Evolutionary conservation across 2,113 vertebrate genomes (phyloP).

Genomic region (Morone saxatilis): DNA sequence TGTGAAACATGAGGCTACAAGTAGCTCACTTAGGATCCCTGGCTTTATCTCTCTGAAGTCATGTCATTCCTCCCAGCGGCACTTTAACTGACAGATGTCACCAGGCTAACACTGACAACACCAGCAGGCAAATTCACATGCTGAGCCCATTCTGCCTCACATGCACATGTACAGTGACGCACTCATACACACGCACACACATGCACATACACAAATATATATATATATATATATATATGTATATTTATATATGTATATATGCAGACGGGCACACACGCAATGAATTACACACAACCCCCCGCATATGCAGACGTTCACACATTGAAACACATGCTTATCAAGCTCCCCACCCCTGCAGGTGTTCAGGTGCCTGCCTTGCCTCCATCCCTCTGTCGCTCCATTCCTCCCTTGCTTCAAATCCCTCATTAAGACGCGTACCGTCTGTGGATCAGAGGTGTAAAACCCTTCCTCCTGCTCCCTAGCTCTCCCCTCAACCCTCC

Average conservation of each 20-base stretch:
- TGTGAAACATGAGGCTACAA: conserved; percentile 35
- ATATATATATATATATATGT: not conserved
- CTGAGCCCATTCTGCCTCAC: conserved; percentile 28
- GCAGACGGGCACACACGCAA: conserved; percentile 34
- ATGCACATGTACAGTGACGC: conserved; percentile 21
- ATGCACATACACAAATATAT: not conserved
- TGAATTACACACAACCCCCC: conserved; percentile 40
- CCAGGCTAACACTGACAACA: conserved; percentile 43
- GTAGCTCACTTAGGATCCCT: conserved; percentile 30
- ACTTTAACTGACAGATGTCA: conserved; percentile 52
- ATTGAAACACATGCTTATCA: conserved; percentile 73
- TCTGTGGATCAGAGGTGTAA: conserved; percentile 80
- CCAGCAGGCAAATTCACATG: conserved; percentile 46
- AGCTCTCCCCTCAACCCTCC: conserved; percentile 58
- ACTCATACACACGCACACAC: conserved; percentile 45
- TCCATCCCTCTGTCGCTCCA: conserved; percentile 60
- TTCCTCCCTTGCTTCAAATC: conserved; percentile 71
- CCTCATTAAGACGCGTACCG: conserved; percentile 77
- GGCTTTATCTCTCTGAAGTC: conserved; percentile 39
- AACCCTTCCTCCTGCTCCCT: conserved; percentile 71
- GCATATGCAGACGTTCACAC: conserved; percentile 66
- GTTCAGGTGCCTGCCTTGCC: conserved; percentile 72
- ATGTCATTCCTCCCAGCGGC: conserved; percentile 18
- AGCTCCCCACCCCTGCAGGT: conserved; percentile 77
- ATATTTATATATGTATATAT: not conserved